Evolutionary conservation across 2,113 vertebrate species (phyloP).

Genomic region (Columba livia): DNA sequence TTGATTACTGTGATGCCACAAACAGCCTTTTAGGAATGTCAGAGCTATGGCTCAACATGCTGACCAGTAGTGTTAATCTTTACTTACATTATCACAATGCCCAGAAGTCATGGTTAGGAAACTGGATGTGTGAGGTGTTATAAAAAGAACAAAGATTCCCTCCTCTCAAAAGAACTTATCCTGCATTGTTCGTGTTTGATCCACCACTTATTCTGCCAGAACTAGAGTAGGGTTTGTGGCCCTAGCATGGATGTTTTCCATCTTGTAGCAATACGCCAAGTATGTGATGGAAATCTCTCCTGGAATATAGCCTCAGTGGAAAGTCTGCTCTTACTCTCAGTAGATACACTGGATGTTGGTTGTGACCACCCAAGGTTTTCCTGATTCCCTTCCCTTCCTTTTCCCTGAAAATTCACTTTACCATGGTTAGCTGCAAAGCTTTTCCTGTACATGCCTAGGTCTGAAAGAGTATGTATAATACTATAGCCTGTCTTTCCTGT

Average conservation of each 20-base stretch:
- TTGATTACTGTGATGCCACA: not conserved
- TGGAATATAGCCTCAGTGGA: not conserved
- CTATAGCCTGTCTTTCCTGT: not conserved
- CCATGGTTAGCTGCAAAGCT: fast-evolving
- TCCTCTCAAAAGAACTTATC: not conserved
- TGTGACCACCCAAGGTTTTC: not conserved
- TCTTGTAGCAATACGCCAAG: not conserved
- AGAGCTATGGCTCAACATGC: not conserved
- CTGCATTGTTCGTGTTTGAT: not conserved
- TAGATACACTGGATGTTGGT: not conserved
- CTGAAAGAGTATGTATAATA: not conserved
- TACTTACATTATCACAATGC: not conserved
- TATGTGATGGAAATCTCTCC: not conserved
- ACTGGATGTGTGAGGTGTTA: not conserved
- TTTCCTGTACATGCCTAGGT: not conserved
- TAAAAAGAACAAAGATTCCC: not conserved
- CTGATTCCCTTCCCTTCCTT: not conserved
- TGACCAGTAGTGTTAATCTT: not conserved
- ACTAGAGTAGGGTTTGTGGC: not conserved
- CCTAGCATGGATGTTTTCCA: not conserved
- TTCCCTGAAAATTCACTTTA: not conserved
- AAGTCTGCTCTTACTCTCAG: not conserved
- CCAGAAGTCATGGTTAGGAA: not conserved
- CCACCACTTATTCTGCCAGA: not conserved
- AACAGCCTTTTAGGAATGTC: not conserved